Percentiles rank a stretch among this genome's conserved stretches.
Evolutionary conservation across 1,140 invertebrate genomes (phyloP).

Genomic region (Calycopis cecrops): DNA sequence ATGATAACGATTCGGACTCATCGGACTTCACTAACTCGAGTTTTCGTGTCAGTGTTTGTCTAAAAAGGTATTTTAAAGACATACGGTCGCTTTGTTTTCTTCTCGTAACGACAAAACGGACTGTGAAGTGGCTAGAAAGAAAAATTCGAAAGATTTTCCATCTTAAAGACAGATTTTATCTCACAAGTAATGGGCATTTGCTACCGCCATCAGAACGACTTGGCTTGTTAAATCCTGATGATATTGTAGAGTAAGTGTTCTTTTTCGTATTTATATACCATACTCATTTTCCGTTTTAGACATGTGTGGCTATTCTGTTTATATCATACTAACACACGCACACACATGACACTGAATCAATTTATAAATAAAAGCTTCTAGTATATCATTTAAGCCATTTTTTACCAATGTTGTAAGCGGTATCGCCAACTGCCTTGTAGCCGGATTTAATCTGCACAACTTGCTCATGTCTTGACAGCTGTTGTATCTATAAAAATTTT

Average conservation of each 20-base stretch:
- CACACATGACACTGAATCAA: too few relatives aligned
- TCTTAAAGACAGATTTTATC: conserved; percentile 21
- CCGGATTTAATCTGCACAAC: too few relatives aligned
- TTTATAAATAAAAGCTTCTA: too few relatives aligned
- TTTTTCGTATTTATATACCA: background rate
- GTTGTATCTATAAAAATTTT: too few relatives aligned
- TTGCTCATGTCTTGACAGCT: too few relatives aligned
- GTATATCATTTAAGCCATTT: too few relatives aligned
- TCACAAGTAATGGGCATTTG: conserved; percentile 26
- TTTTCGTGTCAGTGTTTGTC: conserved; percentile 28
- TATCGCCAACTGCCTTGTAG: background rate
- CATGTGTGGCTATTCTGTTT: too few relatives aligned
- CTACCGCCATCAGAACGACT: conserved; percentile 28
- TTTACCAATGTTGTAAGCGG: too few relatives aligned
- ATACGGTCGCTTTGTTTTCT: conserved; percentile 27
- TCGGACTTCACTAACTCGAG: conserved; percentile 1
- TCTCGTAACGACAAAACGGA: conserved; percentile 10
- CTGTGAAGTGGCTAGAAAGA: conserved; percentile 29
- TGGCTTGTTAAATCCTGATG: conserved; percentile 24
- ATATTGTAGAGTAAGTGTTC: conserved; percentile 26
- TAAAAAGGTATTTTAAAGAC: conserved; percentile 30
- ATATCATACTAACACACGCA: too few relatives aligned
- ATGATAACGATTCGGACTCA: too few relatives aligned
- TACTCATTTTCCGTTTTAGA: too few relatives aligned
- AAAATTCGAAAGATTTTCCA: conserved; percentile 25